These are phyloP conservation scores for Myoxocephalus aenaeus DNA, from an alignment of 2,797 vertebrate genomes.

Conservation along the genomic window DNA sequence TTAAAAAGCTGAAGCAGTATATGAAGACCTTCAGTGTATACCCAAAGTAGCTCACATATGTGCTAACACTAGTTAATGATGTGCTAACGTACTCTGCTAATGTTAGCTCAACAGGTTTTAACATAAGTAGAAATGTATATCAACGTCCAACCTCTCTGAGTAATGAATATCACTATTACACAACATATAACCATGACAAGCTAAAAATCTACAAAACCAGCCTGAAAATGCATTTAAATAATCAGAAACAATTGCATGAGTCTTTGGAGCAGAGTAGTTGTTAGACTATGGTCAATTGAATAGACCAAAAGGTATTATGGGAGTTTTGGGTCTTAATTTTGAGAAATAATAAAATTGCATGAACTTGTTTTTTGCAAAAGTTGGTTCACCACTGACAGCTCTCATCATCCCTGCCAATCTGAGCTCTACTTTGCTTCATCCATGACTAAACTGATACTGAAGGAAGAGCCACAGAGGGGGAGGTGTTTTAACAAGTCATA, in stretches of 20 bases:
- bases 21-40: not conserved
- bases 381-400: slow-evolving; percentile 10
- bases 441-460: slow-evolving; percentile 34
- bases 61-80: not conserved
- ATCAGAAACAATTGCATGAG: not conserved
- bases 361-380: not conserved
- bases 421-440: slow-evolving; percentile 27
- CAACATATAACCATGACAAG: not conserved
- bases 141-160: not conserved
- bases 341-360: not conserved
- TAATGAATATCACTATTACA: not conserved
- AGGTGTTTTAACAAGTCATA: slow-evolving; percentile 56
- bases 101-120: too few species aligned
- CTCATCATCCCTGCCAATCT: slow-evolving; percentile 22
- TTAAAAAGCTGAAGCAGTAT: too few species aligned
- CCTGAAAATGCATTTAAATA: not conserved
- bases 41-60: not conserved
- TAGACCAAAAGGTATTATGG: too few species aligned
- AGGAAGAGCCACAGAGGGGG: slow-evolving; percentile 19
- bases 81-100: not conserved
- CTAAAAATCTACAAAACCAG: not conserved
- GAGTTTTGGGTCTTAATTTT: not conserved
- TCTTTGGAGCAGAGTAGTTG: not conserved
- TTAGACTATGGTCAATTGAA: not conserved
- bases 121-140: not conserved